Evolutionary conservation across 2,888 invertebrate genomes (phyloP).

Genomic region (Eilema depressum): DNA sequence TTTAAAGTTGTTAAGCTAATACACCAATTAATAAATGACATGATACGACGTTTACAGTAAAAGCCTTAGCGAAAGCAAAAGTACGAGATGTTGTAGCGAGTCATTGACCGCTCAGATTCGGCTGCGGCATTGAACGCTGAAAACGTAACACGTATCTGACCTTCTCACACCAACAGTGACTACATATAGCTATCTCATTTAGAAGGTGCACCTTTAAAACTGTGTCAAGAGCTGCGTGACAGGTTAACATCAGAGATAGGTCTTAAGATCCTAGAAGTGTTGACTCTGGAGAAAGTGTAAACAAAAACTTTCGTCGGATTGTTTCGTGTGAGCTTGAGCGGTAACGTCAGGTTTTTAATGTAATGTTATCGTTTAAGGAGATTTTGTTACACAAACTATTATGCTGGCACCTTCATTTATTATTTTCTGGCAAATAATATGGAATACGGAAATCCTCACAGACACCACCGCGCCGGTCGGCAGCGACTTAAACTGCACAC

Average conservation of each 20-base stretch:
- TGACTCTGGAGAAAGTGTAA: slow-evolving; percentile 76
- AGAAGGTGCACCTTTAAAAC: slow-evolving; percentile 43
- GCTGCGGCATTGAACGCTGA: slow-evolving; percentile 54
- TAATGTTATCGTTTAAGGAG: background rate
- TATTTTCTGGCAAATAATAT: too few relatives aligned
- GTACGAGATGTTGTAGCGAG: slow-evolving; percentile 54
- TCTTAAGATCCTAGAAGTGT: slow-evolving; percentile 66
- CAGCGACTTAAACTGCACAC: too few relatives aligned
- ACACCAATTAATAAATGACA: slow-evolving; percentile 47
- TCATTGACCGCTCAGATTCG: slow-evolving; percentile 67
- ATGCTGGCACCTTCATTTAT: background rate
- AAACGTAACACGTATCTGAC: slow-evolving; percentile 48
- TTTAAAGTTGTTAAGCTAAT: slow-evolving; percentile 27
- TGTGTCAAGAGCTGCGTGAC: slow-evolving; percentile 53
- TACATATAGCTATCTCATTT: slow-evolving; percentile 47
- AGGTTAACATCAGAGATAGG: slow-evolving; percentile 59
- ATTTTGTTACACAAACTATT: background rate
- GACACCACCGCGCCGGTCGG: too few relatives aligned
- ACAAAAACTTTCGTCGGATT: slow-evolving; percentile 61
- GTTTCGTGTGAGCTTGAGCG: slow-evolving; percentile 60
- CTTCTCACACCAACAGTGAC: slow-evolving; percentile 37
- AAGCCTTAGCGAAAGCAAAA: slow-evolving; percentile 73
- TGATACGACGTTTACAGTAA: slow-evolving; percentile 49
- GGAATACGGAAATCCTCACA: too few relatives aligned
- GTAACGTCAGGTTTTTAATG: slow-evolving; percentile 38